phyloP scores from a whole-genome alignment of 2,797 vertebrate species.

The Phrynocephalus vlangalii region DNA sequence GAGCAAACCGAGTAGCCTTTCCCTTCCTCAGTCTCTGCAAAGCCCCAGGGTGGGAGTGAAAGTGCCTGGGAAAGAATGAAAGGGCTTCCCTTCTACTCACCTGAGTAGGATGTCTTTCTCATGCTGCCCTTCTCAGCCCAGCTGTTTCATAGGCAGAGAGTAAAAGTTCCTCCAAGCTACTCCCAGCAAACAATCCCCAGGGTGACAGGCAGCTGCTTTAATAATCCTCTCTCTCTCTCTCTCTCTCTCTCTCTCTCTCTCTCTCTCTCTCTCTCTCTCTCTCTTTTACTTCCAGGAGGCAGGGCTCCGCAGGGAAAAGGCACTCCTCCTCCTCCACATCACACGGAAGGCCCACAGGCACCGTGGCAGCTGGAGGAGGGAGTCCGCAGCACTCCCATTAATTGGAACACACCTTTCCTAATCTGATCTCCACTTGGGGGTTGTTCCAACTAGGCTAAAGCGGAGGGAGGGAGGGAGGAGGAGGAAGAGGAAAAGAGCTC shows the following conservation, averaged over 20 bases:
- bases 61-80: background rate
- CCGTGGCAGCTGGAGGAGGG: slow-evolving; percentile 23
- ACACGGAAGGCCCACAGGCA: slow-evolving; percentile 11
- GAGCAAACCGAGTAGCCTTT: background rate
- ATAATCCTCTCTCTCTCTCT: slow-evolving; percentile 23
- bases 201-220: background rate
- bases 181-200: background rate
- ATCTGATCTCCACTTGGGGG: slow-evolving; percentile 29
- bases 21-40: background rate
- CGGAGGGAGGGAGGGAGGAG: slow-evolving; percentile 46
- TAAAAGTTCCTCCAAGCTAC: background rate
- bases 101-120: slow-evolving; percentile 71
- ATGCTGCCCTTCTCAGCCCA: slow-evolving; percentile 48
- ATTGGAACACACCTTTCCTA: slow-evolving; percentile 64
- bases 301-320: slow-evolving; percentile 32
- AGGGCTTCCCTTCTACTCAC: slow-evolving; percentile 47
- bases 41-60: background rate
- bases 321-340: background rate
- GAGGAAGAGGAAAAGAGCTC: slow-evolving; percentile 50
- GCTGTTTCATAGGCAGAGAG: slow-evolving; percentile 60
- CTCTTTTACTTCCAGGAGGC: background rate
- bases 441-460: slow-evolving; percentile 61
- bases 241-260: no score
- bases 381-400: slow-evolving; percentile 42
- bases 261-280: no score